Base-by-base conservation (phyloP, 2,797 vertebrate species). In the Thunnus albacares region DNA sequence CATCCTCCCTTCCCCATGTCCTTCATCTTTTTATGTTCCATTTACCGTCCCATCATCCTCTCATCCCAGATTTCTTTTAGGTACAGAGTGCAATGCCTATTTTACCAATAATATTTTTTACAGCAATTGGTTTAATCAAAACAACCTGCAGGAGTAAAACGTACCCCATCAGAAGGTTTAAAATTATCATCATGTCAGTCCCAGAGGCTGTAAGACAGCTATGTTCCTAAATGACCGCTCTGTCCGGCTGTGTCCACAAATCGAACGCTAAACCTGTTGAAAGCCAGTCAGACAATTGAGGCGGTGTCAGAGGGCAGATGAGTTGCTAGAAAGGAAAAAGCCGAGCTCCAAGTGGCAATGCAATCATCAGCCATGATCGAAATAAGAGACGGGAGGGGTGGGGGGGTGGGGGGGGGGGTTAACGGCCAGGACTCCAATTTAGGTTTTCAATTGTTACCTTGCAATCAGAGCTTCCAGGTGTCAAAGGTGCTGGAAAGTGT, bases 331-430 rank as follows among this genome's bases (percentile, higher is more conserved):
- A 59, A 60, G 80, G 60, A 73, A 72, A 82, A 67, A 60, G 55
- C 55, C 3, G 51, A 62, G 60, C 63, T 71, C 77, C 59, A 75
- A 87, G 77, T 71, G 73, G 75, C 63, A 60, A 63, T 20, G 75
- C 86, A 91, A 91, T 90, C 88, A 90, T 75, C 65, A 26, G 76
- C 79, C 56, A 51, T 83, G 77, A 89, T 71, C 66, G 80, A 90
- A 88, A 88, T 80, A 82, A 90, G 45, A 26, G 41, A 10, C 0
- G 13, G 38, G 10, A 14, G 28, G 28, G 28, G 28, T 2, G 28
- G 28, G 4, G 41, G 41, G 41, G 41, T 9, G 5, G 43, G 15
- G 14, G 17, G 1, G 43, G 53, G 47, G 73, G 78, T 80, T 86
- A 77, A 80, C 43, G 30, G 75, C 80, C 71, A 47, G 8, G 38